Evolutionary conservation across 2,888 invertebrate species (phyloP), one percentile per base, ranked within the genome.

Genomic region (Cosmia trapezina): DNA sequence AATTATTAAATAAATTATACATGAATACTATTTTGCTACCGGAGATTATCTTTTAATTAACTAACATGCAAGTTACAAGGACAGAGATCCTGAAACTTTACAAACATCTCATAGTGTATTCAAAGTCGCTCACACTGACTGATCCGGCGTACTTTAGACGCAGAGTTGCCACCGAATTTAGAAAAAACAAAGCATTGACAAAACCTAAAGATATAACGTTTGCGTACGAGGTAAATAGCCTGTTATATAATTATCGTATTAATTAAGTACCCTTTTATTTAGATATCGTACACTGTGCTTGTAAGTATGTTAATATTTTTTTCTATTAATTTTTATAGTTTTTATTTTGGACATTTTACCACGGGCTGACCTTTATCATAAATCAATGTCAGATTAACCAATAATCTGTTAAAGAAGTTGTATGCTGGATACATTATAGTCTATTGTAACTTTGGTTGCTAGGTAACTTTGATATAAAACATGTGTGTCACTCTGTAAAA

Each of bases 101-200:
- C 90, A 98, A 98, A 93, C 97, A 97, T 90, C 95, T 98, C 74
- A 93, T 99, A 75, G 95, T 97, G 51, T 99, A 99, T 96, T 98
- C 98, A 0, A 97, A 97, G 90, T 96, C 97, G 71, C 93, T 99
- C 72, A 97, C 97, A 87, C 96, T 97, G 28, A 99, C 99, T 0
- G 98, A 99, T 90, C 97, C 98, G 88, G 90, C 94, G 2, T 99
- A 98, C 91, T 99, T 97, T 90, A 94, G 96, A 71, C 94, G 95
- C n/a, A 96, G 98, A 91, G 96, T 99, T 69, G 95, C 97, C 57
- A 91, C 94, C 33, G 98, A 98, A 92, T 99, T 99, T 93, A 96
- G 96, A 82, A 95, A 96, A 60, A 98, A 98, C 89, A 97, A 97
- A 86, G 69, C 89, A 11, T 91, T 98, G 41, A 85, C 81, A 45